Evolutionary conservation across 1,140 invertebrate species (phyloP).

Genomic region (Berghia stephanieae): DNA sequence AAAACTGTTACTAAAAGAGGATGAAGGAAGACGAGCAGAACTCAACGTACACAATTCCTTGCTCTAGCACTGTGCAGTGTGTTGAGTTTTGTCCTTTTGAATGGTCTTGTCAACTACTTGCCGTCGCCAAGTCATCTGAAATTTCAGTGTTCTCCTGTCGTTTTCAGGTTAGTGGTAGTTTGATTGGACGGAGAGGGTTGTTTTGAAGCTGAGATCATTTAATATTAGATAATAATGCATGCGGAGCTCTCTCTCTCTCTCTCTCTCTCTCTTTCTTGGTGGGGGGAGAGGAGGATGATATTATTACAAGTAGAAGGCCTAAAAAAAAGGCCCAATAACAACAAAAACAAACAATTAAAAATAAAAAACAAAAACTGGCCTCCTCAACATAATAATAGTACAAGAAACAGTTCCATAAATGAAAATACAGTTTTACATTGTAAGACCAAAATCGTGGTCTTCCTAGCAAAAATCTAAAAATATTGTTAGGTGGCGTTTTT

Average conservation of each 20-base stretch:
- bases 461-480: too few relatives aligned
- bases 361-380: too few relatives aligned
- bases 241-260: neutral
- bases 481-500: too few relatives aligned
- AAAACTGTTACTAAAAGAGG: too few relatives aligned
- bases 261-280: neutral
- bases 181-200: neutral
- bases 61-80: slow-evolving; percentile 52
- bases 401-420: too few relatives aligned
- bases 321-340: neutral
- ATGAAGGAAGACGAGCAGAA: neutral
- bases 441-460: too few relatives aligned
- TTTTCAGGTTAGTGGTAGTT: slow-evolving; percentile 48
- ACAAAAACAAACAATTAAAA: neutral
- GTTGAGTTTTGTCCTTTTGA: slow-evolving; percentile 62
- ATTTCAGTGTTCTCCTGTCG: slow-evolving; percentile 50
- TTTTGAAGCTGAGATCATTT: neutral
- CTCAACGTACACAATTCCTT: slow-evolving; percentile 46
- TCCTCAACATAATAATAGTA: too few relatives aligned
- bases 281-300: neutral
- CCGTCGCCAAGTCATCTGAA: slow-evolving; percentile 51
- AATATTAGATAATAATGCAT: neutral
- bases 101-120: slow-evolving; percentile 54
- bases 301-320: neutral
- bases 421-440: too few relatives aligned